Conservation (phyloP, 2,797 vertebrate genomes). For the Dicrostonyx torquatus region DNA sequence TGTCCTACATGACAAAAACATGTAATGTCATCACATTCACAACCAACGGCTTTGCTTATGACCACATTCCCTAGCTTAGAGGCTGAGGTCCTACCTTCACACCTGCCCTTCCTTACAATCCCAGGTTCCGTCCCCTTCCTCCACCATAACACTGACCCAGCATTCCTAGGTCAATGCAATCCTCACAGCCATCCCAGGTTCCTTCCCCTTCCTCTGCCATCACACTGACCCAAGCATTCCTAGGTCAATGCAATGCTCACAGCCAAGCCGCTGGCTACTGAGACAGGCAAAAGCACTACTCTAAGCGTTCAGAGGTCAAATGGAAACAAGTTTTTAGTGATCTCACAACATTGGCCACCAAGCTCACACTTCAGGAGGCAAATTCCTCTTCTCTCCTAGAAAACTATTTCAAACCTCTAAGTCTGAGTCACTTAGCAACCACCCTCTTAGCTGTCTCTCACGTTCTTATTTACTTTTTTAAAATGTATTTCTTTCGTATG, state of each 20-base stretch:
- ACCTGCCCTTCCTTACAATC: neutral
- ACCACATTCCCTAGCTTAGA: neutral
- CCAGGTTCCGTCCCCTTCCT: neutral
- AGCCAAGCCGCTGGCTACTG: neutral
- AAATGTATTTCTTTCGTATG: neutral
- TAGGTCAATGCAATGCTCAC: neutral
- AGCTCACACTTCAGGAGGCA: neutral
- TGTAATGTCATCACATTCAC: neutral
- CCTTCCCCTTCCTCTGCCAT: neutral
- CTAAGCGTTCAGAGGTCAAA: neutral
- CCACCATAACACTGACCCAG: neutral
- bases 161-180: neutral
- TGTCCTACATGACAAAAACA: neutral
- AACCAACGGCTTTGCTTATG: neutral
- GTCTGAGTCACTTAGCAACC: neutral
- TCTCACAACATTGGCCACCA: neutral
- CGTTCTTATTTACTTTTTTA: neutral
- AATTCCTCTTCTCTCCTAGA: slow-evolving; percentile 10
- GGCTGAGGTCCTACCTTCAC: neutral
- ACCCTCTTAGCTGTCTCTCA: neutral
- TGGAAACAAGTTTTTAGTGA: neutral
- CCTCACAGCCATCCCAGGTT: neutral
- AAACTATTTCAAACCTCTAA: neutral
- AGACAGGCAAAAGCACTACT: neutral
- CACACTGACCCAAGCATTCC: neutral